Percentiles rank a stretch among this genome's conserved stretches.
These are phyloP conservation scores for Lycaon pictus DNA, from an alignment of 2,113 vertebrate species.

Conservation along the genomic window DNA sequence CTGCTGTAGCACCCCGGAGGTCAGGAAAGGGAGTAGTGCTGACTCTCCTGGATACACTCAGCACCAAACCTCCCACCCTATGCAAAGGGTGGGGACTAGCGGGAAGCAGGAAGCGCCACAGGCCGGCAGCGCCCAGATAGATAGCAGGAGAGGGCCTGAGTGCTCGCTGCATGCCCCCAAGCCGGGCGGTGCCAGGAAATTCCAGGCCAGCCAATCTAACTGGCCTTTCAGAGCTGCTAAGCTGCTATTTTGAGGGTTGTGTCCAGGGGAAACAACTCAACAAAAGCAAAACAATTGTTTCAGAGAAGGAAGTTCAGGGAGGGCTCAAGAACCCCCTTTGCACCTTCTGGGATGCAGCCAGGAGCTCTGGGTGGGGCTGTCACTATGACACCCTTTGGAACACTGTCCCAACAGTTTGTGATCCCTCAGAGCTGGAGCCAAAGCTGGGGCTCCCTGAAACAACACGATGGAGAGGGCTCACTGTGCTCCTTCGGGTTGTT, in stretches of 20 bases:
- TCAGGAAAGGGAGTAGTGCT: not conserved
- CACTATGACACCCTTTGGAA: not conserved
- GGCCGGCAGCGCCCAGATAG: not conserved
- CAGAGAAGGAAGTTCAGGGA: constrained; percentile 7
- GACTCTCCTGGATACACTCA: not conserved
- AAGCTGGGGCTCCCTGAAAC: not conserved
- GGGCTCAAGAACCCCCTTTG: not conserved
- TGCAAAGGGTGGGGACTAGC: not conserved
- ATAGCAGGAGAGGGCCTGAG: not conserved
- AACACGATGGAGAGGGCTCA: not conserved
- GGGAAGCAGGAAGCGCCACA: not conserved
- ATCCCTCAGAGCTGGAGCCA: not conserved
- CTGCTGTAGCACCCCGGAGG: not conserved
- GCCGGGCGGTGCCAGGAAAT: constrained; percentile 58
- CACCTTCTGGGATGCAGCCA: not conserved
- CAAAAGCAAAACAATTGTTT: constrained; percentile 56
- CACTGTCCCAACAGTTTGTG: not conserved
- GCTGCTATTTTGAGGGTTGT: constrained; percentile 70
- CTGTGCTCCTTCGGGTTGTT: not conserved
- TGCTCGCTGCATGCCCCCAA: not conserved
- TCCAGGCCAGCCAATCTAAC: not conserved
- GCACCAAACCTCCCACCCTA: not conserved
- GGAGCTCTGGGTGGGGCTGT: accelerated
- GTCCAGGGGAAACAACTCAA: constrained; percentile 7
- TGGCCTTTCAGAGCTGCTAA: not conserved